Base-by-base conservation (phyloP, 2,888 invertebrate species). In the Rugalucina vietnamica region DNA sequence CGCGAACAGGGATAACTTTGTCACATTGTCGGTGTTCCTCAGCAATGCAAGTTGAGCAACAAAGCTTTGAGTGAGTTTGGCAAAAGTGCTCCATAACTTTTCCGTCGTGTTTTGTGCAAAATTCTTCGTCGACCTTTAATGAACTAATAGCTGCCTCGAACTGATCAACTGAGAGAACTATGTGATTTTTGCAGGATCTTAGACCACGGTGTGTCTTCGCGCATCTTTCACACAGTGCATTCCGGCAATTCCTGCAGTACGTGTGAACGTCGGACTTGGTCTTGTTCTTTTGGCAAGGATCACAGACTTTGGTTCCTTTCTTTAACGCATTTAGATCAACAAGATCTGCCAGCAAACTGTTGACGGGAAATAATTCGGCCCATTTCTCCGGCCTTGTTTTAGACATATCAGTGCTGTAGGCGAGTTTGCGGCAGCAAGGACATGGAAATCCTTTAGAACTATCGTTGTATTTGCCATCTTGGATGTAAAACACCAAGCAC, bases 231-330 rank as follows among this genome's bases (percentile, higher is more conserved):
- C 90, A 90, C 29, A 90, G 69, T 0, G 89, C 90, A 65, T 90
- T 89, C 18, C 88, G 82, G 73, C 90, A 90, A 39, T 82, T 88
- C 70, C 89, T 90, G 57, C 90, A 90, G 81, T 88, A 90, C 0
- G 89, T 89, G 34, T 80, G 70, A 0, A 90, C 86, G 0, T 65
- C 75, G 0, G 89, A 81, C 18, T 79, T 70, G 1, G 85, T 79
- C 24, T 88, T 87, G 72, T 89, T 90, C 32, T 88, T 81, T 18
- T 76, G 83, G 70, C 90, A 90, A 0, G 90, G 90, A 32, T 89
- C 90, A 50, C 90, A 90, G 8, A 79, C 76, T 50, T 85, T 82
- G 14, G 86, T 87, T 0, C 89, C 90, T 34, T 79, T 81, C 65
- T 85, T 88, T 12, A 90, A 73, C 12, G 87, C 74, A 70, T 90